Evolutionary conservation across 2,113 vertebrate species (phyloP), one percentile per base, ranked within the genome.

Genomic region (Ascaphus truei): DNA sequence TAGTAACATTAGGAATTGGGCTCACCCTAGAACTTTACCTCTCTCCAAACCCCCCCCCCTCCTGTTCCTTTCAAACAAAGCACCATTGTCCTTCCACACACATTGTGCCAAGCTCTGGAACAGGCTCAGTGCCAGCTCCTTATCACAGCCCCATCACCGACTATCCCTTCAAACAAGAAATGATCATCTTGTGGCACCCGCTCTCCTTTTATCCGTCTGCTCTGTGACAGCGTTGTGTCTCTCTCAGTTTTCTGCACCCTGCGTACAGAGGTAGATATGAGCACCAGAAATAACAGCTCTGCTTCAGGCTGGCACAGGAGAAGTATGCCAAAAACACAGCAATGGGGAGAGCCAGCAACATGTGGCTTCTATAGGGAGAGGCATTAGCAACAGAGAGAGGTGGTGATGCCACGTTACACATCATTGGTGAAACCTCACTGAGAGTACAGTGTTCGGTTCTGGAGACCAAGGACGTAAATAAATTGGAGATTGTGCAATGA

Each of bases 161-260:
- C 20, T 10, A 16, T 53, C 23, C 25, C 16, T 3, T 66, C 62
- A 66, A 7, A 51, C 8, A 9, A 1, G 23, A 65, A 11, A 37
- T 43, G 8, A 37, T 10, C 7, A 43, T 56, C 7, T 26, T 34
- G 22, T 57, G 20, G 41, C 22, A 33, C 39, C 26, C 45, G 27
- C 27, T 41, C n/a, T 5, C 47, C 51, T 55, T 55, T 58, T 48
- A 68, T 58, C 65, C 45, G 16, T 2, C 23, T 25, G 25, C 25
- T 33, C 10, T 43, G 13, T 58, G 65, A 48, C 65, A 68, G 27
- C 51, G 30, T 27, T 20, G 15, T 68, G 53, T 68, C 65, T 68
- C 39, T 47, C 16, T 12, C 7, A 58, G 52, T 53, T 68, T 68
- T 68, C 53, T 15, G 16, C 65, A 68, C 65, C 15, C 15, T 41